Evolutionary conservation across 2,888 invertebrate genomes (phyloP), one percentile per base, ranked within the genome.

Genomic region (Clusia tigrina): DNA sequence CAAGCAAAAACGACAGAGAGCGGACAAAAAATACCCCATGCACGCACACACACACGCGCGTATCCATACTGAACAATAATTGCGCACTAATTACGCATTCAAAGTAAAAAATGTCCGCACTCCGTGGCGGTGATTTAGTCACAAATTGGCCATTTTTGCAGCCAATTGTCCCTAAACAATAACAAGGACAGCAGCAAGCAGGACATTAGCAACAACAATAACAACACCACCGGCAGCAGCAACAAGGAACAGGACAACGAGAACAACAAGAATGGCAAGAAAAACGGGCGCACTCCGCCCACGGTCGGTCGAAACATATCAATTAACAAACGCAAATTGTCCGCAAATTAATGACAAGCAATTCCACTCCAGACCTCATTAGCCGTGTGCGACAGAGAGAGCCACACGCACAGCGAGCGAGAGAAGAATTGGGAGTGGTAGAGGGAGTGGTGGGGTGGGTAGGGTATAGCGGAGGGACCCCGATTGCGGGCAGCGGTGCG

Each of bases 251-350:
- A n/a, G n/a, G n/a, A n/a, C n/a, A n/a, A n/a, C n/a, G n/a, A n/a
- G n/a, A n/a, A n/a, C n/a, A n/a, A n/a, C n/a, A n/a, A n/a, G n/a
- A n/a, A n/a, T n/a, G 32, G 32, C 32, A 32, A 32, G 32, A 12
- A 32, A 55, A 18, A 32, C 37, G 37, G 2, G 10, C 20, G 17
- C 18, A 37, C 38, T 18, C 12, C 37, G 15, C 6, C 20, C n/a
- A n/a, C 6, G n/a, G 17, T 48, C 48, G 46, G 32, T 20, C 26
- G 26, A 26, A 62, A 58, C 58, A 64, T 62, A 58, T 56, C 63
- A 76, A 77, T 78, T 76, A 79, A 78, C 77, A 76, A 78, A 78
- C 78, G 65, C 74, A 78, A 78, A 78, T 78, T 77, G 79, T 77
- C 78, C 79, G 68, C 78, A 78, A 71, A 79, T 78, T 78, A 78